Base-by-base conservation (phyloP, 1,140 invertebrate genomes). In the Teleopsis dalmanni region DNA sequence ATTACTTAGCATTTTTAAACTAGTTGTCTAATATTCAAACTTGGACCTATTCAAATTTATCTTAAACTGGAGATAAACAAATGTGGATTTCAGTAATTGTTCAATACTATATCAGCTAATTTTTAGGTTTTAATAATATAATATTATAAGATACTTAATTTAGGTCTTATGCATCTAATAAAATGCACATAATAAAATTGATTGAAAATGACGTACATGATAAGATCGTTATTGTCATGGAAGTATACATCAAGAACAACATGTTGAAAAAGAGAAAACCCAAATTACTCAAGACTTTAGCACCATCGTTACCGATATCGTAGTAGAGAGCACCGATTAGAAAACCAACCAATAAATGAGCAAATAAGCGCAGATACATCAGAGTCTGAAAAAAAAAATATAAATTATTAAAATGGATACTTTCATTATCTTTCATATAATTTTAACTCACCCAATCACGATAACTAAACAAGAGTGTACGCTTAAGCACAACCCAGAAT, bases 261-360 rank as follows among this genome's bases (percentile, higher is more conserved):
- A 97, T 91, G 67, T 93, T 95, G 81, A 98, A 97, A 77, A 98
- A 98, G 1, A 98, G 77, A 74, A 93, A 96, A 46, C 92, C 93
- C 57, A 95, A 81, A 71, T 98, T 98, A 68, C 92, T 95, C 38
- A 95, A 81, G 21, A 94, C 91, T 76, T 97, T 95, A 53, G 85
- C 85, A 54, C 89, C 92, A 64, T 95, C 90, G 62, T 95, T 88
- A 48, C 93, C 92, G 57, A 95, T 94, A 58, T 92, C 84, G 62
- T 91, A 92, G 71, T 95, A 96, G 22, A 95, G 76, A 19, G 91
- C 81, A 37, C 92, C 91, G 64, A 98, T 96, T 33, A 98, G 73
- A 54, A 94, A 81, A 9, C 91, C 93, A 46, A 96, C 91, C 36
- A 91, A 73, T 29, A 96, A 80, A 66, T 96, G 92, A 8, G 92